Evolutionary conservation across 2,797 vertebrate species (phyloP).

Genomic region (Perodicticus potto): DNA sequence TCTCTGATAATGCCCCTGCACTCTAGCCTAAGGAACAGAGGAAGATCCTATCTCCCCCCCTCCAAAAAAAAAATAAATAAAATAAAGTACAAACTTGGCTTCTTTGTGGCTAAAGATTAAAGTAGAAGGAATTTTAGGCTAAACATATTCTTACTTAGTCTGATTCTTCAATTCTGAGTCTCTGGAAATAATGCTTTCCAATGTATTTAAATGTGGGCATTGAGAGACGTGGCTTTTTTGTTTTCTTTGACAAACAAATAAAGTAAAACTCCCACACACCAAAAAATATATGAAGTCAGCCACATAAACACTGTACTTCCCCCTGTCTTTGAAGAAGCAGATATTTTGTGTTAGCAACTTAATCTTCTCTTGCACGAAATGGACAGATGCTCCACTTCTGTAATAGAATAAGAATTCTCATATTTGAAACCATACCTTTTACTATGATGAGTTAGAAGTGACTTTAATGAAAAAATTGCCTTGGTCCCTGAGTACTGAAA

Average conservation of each 20-base stretch:
- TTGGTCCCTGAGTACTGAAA: not conserved
- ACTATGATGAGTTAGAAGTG: not conserved
- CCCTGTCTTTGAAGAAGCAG: not conserved
- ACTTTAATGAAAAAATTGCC: not conserved
- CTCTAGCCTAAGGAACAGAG: not conserved
- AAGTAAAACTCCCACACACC: not conserved
- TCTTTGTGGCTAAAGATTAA: not conserved
- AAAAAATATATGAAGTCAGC: not conserved
- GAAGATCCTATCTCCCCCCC: not conserved
- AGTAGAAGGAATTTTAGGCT: not conserved
- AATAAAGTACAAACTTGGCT: not conserved
- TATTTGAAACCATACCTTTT: not conserved
- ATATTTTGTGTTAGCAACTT: not conserved
- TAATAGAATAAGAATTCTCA: not conserved
- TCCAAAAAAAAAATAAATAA: not conserved
- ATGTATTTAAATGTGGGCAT: not conserved
- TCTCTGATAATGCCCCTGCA: not conserved
- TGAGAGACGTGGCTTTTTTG: not conserved
- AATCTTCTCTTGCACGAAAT: not conserved
- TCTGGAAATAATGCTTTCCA: slow-evolving; percentile 5
- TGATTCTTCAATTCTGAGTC: not conserved
- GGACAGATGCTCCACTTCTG: not conserved
- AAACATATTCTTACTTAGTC: not conserved
- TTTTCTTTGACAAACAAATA: not conserved
- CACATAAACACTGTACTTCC: not conserved